Evolutionary conservation across 1,140 invertebrate genomes (phyloP).

Genomic region (Arctopsyche grandis): DNA sequence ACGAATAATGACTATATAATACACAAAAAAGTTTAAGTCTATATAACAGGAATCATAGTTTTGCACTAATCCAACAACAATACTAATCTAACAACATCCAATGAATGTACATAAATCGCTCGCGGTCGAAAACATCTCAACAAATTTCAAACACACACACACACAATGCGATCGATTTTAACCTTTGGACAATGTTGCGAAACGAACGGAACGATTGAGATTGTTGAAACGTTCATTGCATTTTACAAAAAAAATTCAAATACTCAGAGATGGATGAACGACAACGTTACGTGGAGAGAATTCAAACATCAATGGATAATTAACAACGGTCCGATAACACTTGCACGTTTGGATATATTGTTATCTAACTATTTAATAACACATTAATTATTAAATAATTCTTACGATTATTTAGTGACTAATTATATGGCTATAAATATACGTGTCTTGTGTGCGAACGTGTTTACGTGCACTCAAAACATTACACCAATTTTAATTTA

Average conservation of each 20-base stretch:
- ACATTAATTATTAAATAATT: slow-evolving; percentile 11
- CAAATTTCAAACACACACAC: background rate
- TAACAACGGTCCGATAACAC: background rate
- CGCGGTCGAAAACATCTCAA: background rate
- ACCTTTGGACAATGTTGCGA: background rate
- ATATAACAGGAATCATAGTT: slow-evolving; percentile 43
- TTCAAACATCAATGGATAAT: background rate
- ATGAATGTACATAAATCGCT: slow-evolving; percentile 20
- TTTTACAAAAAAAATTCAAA: too few species aligned
- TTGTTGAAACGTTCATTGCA: background rate
- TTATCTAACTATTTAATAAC: background rate
- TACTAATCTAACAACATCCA: slow-evolving; percentile 36
- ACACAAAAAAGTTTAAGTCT: slow-evolving; percentile 34
- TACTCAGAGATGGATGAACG: too few species aligned
- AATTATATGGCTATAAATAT: slow-evolving; percentile 13
- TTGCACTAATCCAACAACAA: slow-evolving; percentile 40
- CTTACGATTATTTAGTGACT: slow-evolving; percentile 25
- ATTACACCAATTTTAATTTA: background rate
- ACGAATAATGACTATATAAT: slow-evolving; percentile 35
- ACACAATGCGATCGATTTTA: background rate
- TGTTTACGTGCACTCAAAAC: background rate
- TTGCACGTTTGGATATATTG: background rate
- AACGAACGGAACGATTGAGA: background rate
- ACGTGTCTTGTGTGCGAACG: background rate
- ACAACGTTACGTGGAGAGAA: too few species aligned